Percentiles rank a stretch among this genome's conserved stretches.
These are phyloP conservation scores for Hypercompe scribonia DNA, from an alignment of 2,888 invertebrate genomes.

Conservation along the genomic window DNA sequence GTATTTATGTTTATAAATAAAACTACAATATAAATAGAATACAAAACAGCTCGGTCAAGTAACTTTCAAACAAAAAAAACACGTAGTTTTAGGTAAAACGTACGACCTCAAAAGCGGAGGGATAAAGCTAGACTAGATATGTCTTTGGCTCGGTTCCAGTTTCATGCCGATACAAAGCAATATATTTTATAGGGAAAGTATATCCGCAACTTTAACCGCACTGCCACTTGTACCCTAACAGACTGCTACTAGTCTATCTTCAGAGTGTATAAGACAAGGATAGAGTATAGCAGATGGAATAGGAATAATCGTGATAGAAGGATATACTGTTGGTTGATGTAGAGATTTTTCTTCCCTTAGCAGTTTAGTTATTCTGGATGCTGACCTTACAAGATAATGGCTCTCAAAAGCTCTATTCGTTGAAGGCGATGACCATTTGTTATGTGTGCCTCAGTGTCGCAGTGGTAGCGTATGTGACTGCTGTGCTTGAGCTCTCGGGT, in stretches of 20 bases:
- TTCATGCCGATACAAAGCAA: background rate
- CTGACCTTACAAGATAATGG: background rate
- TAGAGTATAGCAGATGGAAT: background rate
- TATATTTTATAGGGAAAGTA: conserved; percentile 12
- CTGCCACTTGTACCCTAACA: background rate
- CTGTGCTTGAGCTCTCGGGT: no score
- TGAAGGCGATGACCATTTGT: no score
- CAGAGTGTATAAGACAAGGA: background rate
- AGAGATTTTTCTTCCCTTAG: background rate
- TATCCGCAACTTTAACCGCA: conserved; percentile 15
- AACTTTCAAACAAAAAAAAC: background rate
- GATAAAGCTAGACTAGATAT: background rate
- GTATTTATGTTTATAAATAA: background rate
- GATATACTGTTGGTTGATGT: background rate
- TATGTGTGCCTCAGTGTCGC: no score
- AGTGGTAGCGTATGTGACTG: no score
- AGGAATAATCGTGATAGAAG: background rate
- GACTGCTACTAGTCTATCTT: background rate
- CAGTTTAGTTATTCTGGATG: background rate
- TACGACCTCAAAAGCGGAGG: background rate
- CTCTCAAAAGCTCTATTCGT: background rate
- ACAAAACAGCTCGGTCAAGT: background rate
- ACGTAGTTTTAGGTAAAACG: background rate
- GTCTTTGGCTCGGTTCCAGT: conserved; percentile 16
- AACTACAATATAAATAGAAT: background rate